Percentiles rank a stretch among this genome's conserved stretches.
Conservation (phyloP, 2,113 vertebrate species). For the Agapornis roseicollis region DNA sequence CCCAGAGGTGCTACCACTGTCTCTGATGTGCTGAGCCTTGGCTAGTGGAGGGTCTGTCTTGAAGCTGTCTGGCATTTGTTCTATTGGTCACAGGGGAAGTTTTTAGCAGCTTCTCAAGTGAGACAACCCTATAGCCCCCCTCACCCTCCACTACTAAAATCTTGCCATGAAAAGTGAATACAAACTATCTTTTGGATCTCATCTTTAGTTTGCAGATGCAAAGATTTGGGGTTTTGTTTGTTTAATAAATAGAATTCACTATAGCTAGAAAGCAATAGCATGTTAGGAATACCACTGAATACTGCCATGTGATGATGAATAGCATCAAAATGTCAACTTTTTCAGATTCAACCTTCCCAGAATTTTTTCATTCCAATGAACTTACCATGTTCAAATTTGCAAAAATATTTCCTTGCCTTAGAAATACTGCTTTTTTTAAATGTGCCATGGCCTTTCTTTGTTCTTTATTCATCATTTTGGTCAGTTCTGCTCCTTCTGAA, state of each 20-base stretch:
- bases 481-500: neutral
- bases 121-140: neutral
- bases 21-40: accelerated
- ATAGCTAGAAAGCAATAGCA: neutral
- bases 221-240: neutral
- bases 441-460: neutral
- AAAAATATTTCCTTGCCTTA: neutral
- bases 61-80: accelerated
- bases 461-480: neutral
- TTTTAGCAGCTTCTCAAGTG: neutral
- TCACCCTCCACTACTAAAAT: accelerated
- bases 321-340: neutral
- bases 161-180: neutral
- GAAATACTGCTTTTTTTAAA: neutral
- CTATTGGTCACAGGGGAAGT: accelerated
- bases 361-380: neutral
- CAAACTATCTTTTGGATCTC: neutral
- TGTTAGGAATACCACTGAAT: neutral
- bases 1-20: accelerated
- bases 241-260: neutral
- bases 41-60: accelerated
- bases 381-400: neutral
- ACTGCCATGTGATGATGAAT: neutral
- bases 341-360: neutral
- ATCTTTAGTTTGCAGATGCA: neutral